Percentiles rank a stretch among this genome's conserved stretches.
These are phyloP conservation scores for Tricholaema leucomelas DNA, from an alignment of 2,113 vertebrate species.

Conservation along the genomic window DNA sequence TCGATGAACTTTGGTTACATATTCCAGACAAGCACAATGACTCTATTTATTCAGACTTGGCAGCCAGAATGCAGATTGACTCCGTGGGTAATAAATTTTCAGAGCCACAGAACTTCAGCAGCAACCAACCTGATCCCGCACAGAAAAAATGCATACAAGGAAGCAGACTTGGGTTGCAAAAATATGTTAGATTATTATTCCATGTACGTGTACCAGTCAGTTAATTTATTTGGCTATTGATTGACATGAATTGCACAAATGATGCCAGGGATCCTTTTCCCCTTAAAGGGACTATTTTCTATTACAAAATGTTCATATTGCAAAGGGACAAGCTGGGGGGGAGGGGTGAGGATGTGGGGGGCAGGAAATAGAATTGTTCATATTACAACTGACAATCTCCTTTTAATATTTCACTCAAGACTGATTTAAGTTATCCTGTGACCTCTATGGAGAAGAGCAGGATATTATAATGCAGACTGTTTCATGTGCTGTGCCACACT, in stretches of 20 bases:
- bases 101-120: constrained; percentile 78
- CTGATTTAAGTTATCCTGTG: constrained; percentile 63
- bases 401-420: constrained; percentile 68
- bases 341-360: fast-evolving
- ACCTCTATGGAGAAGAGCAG: constrained; percentile 44
- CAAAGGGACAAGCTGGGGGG: constrained; percentile 36
- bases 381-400: constrained; percentile 61
- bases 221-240: constrained; percentile 67
- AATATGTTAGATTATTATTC: constrained; percentile 73
- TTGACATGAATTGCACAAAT: constrained; percentile 58
- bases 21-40: constrained; percentile 85
- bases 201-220: constrained; percentile 61
- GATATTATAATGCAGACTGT: constrained; percentile 25
- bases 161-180: constrained; percentile 69
- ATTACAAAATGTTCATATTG: constrained; percentile 52
- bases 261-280: constrained; percentile 44
- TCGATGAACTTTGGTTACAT: constrained; percentile 84
- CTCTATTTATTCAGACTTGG: constrained; percentile 85
- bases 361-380: not conserved
- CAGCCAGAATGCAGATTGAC: constrained; percentile 81
- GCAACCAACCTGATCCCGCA: constrained; percentile 73
- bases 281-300: constrained; percentile 49
- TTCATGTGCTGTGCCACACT: constrained; percentile 34
- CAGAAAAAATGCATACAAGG: constrained; percentile 68
- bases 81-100: constrained; percentile 84